phyloP scores from a whole-genome alignment of 2,113 vertebrate species.

The Bos javanicus region DNA sequence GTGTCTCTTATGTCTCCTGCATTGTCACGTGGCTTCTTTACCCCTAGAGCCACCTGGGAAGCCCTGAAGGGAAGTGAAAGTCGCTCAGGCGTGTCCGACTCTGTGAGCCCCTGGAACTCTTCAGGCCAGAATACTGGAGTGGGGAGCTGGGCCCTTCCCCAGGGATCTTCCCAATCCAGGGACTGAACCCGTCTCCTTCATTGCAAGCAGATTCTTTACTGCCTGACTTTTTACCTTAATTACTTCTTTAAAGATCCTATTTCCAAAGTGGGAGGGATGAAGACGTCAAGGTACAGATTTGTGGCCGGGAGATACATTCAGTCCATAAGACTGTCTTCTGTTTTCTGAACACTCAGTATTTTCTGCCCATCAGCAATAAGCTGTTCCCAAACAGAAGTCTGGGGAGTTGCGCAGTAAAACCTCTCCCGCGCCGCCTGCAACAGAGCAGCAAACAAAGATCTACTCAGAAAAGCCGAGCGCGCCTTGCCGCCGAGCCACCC shows the following conservation, averaged over 20 bases:
- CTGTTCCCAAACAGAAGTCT: fast-evolving
- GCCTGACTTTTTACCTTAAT: fast-evolving
- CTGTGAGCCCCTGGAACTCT: background rate
- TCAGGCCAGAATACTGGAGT: background rate
- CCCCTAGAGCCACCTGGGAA: background rate
- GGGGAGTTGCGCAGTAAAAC: background rate
- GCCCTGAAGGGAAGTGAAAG: background rate
- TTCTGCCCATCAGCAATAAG: background rate
- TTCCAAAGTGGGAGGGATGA: fast-evolving
- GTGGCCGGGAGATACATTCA: fast-evolving
- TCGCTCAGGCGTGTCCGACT: fast-evolving
- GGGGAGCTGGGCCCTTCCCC: background rate
- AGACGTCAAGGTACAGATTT: fast-evolving
- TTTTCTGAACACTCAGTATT: fast-evolving
- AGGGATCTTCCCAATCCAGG: background rate
- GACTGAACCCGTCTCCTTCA: background rate
- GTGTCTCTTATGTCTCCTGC: fast-evolving
- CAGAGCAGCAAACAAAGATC: background rate
- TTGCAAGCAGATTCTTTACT: background rate
- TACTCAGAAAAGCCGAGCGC: background rate
- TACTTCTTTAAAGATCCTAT: too few relatives aligned
- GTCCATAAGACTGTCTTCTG: fast-evolving
- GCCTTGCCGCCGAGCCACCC: too few relatives aligned
- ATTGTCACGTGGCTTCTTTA: fast-evolving
- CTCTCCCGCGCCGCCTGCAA: fast-evolving